A percentile compares a stretch with the other conserved stretches of the same genome.
Evolutionary conservation across 2,113 vertebrate genomes (phyloP).

Genomic region (Nematolebias whitei): DNA sequence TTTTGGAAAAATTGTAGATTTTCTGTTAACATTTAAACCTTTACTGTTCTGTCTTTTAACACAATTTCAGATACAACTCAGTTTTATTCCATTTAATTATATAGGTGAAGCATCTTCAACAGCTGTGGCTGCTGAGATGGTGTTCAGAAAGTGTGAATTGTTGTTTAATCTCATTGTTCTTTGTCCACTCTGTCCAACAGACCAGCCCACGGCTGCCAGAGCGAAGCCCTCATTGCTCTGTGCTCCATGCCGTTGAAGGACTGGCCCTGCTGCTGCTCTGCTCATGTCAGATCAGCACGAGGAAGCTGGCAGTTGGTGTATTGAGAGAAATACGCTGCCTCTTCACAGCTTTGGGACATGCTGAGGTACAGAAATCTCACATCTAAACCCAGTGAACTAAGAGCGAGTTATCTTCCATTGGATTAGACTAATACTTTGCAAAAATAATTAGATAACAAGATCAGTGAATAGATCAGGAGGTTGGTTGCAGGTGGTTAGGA

Average conservation of each 20-base stretch:
- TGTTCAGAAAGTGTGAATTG: neutral
- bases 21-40: neutral
- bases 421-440: neutral
- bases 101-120: no score
- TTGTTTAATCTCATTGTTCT: neutral
- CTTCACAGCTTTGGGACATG: slow-evolving; percentile 90
- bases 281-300: slow-evolving; percentile 93
- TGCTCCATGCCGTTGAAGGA: slow-evolving; percentile 93
- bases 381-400: neutral
- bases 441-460: neutral
- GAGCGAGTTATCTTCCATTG: neutral
- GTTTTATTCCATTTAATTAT: no score
- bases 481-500: neutral
- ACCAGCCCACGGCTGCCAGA: slow-evolving; percentile 85
- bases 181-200: slow-evolving; percentile 74
- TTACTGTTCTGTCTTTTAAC: no score
- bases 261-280: slow-evolving; percentile 95
- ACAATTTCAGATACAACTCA: neutral
- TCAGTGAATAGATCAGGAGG: neutral
- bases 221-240: slow-evolving; percentile 89
- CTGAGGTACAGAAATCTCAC: slow-evolving; percentile 83
- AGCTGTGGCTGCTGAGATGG: neutral
- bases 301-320: slow-evolving; percentile 93
- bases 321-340: slow-evolving; percentile 93
- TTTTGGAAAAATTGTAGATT: no score